Conservation (phyloP, 1,140 invertebrate genomes). For the Pseudoatta argentina region DNA sequence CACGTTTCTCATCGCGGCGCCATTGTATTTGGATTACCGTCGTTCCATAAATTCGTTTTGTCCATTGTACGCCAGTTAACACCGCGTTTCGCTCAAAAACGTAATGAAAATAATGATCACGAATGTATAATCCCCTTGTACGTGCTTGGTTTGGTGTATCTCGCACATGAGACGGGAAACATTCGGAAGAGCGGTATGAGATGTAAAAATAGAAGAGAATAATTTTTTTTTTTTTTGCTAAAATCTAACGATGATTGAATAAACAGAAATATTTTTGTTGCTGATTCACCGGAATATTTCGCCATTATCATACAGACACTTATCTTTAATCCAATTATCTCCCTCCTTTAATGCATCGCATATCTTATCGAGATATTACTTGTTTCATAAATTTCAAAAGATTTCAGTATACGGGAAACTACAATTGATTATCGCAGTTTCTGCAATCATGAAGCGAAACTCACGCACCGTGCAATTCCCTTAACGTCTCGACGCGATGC, state of each 20-base stretch:
- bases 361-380: conserved; percentile 2
- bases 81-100: conserved; percentile 35
- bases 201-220: neutral
- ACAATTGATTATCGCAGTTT: conserved; percentile 30
- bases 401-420: neutral
- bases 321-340: neutral
- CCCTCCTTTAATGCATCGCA: neutral
- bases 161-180: neutral
- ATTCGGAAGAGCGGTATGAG: neutral
- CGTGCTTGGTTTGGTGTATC: neutral
- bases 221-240: neutral
- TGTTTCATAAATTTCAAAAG: conserved; percentile 17
- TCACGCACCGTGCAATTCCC: conserved; percentile 14
- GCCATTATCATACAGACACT: neutral
- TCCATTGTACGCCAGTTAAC: conserved; percentile 49
- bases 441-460: conserved; percentile 26
- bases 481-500: neutral
- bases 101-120: conserved; percentile 60
- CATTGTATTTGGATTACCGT: conserved; percentile 54
- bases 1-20: conserved; percentile 42
- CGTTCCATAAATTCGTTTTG: conserved; percentile 57
- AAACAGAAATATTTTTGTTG: conserved; percentile 16
- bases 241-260: neutral
- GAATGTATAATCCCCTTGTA: conserved; percentile 44
- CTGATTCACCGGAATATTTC: conserved; percentile 10